Evolutionary conservation across 2,888 invertebrate species (phyloP).

Genomic region (Agonopterix subpropinquella): DNA sequence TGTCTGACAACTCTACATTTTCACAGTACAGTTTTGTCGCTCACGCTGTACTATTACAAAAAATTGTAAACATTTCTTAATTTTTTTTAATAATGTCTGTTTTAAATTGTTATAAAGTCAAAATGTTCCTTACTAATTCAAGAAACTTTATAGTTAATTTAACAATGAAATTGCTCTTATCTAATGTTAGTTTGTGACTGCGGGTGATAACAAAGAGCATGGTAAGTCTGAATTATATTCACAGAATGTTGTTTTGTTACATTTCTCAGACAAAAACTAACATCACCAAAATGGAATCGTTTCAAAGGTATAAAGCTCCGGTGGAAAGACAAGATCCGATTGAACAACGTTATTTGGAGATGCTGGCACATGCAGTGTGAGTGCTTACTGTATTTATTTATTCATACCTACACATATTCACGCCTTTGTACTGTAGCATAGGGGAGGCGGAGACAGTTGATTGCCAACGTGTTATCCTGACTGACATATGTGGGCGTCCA

Average conservation of each 20-base stretch:
- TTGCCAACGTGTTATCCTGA: too few relatives aligned
- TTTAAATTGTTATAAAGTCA: conserved; percentile 43
- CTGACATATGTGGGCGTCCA: too few relatives aligned
- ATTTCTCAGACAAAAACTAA: conserved; percentile 94
- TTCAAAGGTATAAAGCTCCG: conserved; percentile 98
- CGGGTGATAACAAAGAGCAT: conserved; percentile 32
- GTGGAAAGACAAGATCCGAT: conserved; percentile 99
- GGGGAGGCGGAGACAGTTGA: too few relatives aligned
- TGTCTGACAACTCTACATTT: conserved; percentile 36
- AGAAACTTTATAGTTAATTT: conserved; percentile 53
- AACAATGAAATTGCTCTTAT: conserved; percentile 37
- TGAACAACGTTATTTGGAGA: conserved; percentile 99
- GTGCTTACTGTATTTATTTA: conserved; percentile 27
- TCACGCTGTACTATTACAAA: conserved; percentile 38
- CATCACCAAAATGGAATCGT: conserved; percentile 99
- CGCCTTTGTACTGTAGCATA: too few relatives aligned
- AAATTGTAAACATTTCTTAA: conserved; percentile 20
- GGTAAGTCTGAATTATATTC: conserved; percentile 39
- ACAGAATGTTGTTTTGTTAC: conserved; percentile 20
- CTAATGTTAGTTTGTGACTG: conserved; percentile 52
- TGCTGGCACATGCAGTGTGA: conserved; percentile 99
- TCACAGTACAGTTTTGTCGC: conserved; percentile 43
- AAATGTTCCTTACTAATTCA: conserved; percentile 51
- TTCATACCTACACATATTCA: not conserved
- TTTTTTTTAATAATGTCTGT: conserved; percentile 45